Evolutionary conservation across 1,140 invertebrate genomes (phyloP).

Genomic region (Drosophila nebulosa): DNA sequence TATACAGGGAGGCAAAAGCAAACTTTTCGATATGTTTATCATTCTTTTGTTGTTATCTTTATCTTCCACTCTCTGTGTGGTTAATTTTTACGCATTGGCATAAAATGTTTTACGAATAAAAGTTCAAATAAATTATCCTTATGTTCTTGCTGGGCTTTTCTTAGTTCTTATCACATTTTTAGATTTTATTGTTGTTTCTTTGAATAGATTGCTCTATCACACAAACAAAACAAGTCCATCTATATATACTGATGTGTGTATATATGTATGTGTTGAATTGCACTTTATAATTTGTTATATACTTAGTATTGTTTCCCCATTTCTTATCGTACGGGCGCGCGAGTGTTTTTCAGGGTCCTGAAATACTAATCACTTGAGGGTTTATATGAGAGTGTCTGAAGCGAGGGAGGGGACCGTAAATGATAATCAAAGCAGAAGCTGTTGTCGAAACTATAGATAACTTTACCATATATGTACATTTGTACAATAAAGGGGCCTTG

Average conservation of each 20-base stretch:
- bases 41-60: not conserved
- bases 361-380: not conserved
- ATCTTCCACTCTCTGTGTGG: not conserved
- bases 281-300: constrained; percentile 48
- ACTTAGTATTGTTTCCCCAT: constrained; percentile 27
- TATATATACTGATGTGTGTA: constrained; percentile 3
- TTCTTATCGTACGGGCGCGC: constrained; percentile 8
- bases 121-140: not conserved
- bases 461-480: not conserved
- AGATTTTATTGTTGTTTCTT: not conserved
- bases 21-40: constrained; percentile 2
- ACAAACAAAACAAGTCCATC: not conserved
- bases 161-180: not conserved
- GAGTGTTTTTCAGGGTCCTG: constrained; percentile 11
- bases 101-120: not conserved
- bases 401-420: not conserved
- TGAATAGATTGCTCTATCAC: not conserved
- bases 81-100: not conserved
- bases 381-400: not conserved
- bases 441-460: constrained; percentile 42
- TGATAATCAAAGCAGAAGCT: constrained; percentile 31
- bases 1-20: not conserved
- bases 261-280: constrained; percentile 51
- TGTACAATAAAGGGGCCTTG: constrained; percentile 4
- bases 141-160: not conserved